phyloP scores from a whole-genome alignment of 2,888 invertebrate species.

The Lymantria dispar region DNA sequence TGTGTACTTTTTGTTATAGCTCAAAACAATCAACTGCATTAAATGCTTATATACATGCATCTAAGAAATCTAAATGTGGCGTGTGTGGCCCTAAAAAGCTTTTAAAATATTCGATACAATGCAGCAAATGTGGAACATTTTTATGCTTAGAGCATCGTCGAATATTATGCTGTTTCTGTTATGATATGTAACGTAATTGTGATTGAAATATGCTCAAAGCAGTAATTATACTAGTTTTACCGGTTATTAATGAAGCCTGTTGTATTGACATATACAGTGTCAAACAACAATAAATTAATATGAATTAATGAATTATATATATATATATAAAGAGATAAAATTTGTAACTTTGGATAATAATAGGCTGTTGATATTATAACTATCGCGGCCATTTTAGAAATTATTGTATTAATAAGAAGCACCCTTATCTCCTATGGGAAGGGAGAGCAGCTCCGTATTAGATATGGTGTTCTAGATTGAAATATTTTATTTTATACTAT shows the following conservation, averaged over 20 bases:
- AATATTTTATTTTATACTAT: too few species aligned
- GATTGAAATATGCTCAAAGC: neutral
- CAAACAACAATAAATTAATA: too few species aligned
- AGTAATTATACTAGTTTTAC: neutral
- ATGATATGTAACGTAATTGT: neutral
- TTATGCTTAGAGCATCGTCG: conserved; percentile 1
- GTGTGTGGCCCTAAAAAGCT: neutral
- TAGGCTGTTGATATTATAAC: too few species aligned
- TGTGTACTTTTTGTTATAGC: neutral
- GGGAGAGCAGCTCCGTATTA: too few species aligned
- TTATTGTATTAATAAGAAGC: too few species aligned
- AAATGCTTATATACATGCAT: neutral
- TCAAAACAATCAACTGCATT: neutral
- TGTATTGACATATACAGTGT: too few species aligned
- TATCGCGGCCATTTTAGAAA: too few species aligned
- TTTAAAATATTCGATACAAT: neutral
- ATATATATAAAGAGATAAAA: too few species aligned
- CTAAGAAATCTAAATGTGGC: neutral
- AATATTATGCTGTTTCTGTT: conserved; percentile 2
- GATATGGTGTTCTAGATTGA: too few species aligned
- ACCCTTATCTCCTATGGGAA: too few species aligned
- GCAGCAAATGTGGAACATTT: neutral
- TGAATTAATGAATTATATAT: too few species aligned
- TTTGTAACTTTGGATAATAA: too few species aligned
- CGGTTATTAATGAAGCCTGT: neutral